Base-by-base conservation (phyloP, 2,113 vertebrate species). In the Gavialis gangeticus region DNA sequence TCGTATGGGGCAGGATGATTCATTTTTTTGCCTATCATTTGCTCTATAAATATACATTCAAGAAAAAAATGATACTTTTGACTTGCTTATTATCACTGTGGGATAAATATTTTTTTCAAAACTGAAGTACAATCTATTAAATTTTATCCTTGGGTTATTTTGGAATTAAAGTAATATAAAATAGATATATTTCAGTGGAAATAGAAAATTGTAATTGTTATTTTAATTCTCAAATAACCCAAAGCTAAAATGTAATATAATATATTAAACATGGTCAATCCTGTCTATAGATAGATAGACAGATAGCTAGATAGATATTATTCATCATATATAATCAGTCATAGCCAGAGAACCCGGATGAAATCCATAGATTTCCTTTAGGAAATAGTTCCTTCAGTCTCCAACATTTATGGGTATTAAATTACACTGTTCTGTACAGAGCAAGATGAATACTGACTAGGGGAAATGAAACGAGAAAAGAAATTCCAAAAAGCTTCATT, bases 71-170 rank as follows among this genome's bases (percentile, higher is more conserved):
- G 46, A 46, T 46, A 46, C 59, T 66, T 37, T 28, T 59, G 54
- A 55, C 75, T 89, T 57, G 67, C 92, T 91, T 64, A 64, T 60
- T 91, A 16, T 87, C 5, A 15, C 5, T 79, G 57, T 79, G 75
- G 64, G 85, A 82, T 37, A 63, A n/a, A 85, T 89, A 81, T 87
- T 67, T 77, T 83, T 92, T 78, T 73, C 83, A 93, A 90, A 24
- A 76, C 5, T 85, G 54, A 89, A 94, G 19, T 83, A 94, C 94
- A 94, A 96, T 89, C 89, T 96, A 46, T 46, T 46, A 46, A 46
- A 46, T 46, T 46, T 46, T 46, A 46, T 46, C 46, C 46, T 46
- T 46, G 46, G 46, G 46, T 9, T 46, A 46, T 9, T 46, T 46
- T 46, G 46, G 46, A 46, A 46, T 46, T 46, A 46, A 46, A 46